These are phyloP conservation scores for Ptychodera flava DNA, from an alignment of 35 echinoderm and acorn worm species.

Conservation along the genomic window DNA sequence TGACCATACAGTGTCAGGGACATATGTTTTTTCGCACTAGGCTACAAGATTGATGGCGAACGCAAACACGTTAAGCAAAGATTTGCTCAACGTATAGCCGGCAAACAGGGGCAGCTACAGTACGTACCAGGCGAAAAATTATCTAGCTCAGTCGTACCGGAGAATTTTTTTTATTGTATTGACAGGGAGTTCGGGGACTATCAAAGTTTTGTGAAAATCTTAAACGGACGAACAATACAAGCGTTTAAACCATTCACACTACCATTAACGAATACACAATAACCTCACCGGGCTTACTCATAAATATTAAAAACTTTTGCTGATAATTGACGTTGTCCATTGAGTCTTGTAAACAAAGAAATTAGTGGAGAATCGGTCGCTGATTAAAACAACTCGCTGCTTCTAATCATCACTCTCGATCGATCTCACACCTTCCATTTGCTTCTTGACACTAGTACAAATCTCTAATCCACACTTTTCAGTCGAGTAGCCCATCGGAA, in stretches of 20 bases:
- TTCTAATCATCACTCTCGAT: neutral
- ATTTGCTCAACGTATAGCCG: neutral
- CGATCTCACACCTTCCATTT: neutral
- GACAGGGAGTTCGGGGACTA: no score
- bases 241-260: neutral
- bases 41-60: neutral
- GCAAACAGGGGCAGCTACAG: neutral
- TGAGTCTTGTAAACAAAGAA: neutral
- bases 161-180: no score
- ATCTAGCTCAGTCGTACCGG: no score
- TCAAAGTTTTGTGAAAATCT: neutral
- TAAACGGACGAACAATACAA: neutral
- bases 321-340: neutral
- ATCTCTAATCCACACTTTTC: no score
- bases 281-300: neutral
- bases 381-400: neutral
- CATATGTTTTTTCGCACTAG: neutral
- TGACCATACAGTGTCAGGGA: neutral
- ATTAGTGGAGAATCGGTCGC: neutral
- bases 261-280: neutral
- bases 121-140: neutral
- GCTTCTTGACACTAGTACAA: neutral
- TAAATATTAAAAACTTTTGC: neutral
- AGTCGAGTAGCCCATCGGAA: no score
- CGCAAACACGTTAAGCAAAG: neutral